Base-by-base conservation (phyloP, 2,797 vertebrate genomes). In the Myotis findleyi region DNA sequence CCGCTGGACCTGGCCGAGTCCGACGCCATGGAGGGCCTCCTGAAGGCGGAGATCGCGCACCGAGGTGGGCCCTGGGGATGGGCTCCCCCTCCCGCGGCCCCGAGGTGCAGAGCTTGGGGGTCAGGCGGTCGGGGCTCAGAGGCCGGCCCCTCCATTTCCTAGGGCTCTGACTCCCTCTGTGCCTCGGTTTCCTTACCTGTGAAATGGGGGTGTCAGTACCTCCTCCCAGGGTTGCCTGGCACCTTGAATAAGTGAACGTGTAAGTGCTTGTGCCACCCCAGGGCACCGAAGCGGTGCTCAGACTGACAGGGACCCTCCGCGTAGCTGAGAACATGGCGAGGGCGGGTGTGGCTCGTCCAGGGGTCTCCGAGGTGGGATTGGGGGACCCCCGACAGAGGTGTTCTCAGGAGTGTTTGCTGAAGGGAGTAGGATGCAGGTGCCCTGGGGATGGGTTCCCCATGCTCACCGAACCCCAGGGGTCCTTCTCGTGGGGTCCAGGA, bases 1-100 rank as follows among this genome's bases (percentile, higher is more conserved):
- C 99, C 99, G 10, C 92, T 99, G 95, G 99, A 99, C 97, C 99
- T 99, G n/a, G 99, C 99, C 0, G 98, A 99, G 97, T 99, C 99
- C 1, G 99, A 99, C 62, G 97, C 98, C 97, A 99, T 99, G 25
- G 99, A 99, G 97, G 98, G 98, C 5, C 98, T 99, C 33, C 98
- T 99, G 68, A 98, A 98, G 91, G 97, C 98, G 0, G 98, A 99
- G 98, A 98, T 99, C 11, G 81, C 90, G 25, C 99, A 95, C 97
- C 98, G 98, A 97, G 99, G 99, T 99, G 95, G 94, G 96, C 69
- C 36, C 6, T 3, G 41, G 53, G 5, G n/a, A 55, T 55, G 33
- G 36, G 25, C 30, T 51, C 73, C 82, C n/a, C 62, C 66, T 62
- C 25, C 23, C 4, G 5, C 17, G 12, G 51, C 23, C 62, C 17